Percentiles rank a stretch among this genome's conserved stretches.
phyloP scores from a whole-genome alignment of 2,888 invertebrate genomes.

The Pseudococcus longispinus region DNA sequence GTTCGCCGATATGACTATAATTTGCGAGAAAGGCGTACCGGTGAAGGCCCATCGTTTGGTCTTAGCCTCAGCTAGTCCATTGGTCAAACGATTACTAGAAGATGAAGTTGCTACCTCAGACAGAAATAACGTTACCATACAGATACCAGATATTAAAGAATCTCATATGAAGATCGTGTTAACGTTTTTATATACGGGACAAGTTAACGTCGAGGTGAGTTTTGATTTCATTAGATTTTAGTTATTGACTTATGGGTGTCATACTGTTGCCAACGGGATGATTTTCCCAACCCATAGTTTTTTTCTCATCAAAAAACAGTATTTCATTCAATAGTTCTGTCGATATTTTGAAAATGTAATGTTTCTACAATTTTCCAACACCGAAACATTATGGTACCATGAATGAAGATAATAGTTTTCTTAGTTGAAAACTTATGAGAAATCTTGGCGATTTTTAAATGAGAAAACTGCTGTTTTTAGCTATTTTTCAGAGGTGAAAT shows the following conservation, averaged over 20 bases:
- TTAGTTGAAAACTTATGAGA: too few relatives aligned
- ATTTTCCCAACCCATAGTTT: too few relatives aligned
- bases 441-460: too few relatives aligned
- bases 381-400: too few relatives aligned
- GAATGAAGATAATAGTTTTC: too few relatives aligned
- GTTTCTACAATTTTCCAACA: too few relatives aligned
- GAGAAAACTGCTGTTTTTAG: too few relatives aligned
- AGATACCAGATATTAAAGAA: constrained; percentile 79
- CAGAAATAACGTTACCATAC: constrained; percentile 71
- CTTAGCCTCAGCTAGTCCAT: constrained; percentile 85
- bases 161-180: constrained; percentile 81
- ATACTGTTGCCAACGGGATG: too few relatives aligned
- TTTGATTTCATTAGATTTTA: neutral
- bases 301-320: too few relatives aligned
- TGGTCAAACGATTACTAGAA: constrained; percentile 78
- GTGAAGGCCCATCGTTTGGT: constrained; percentile 84
- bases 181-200: constrained; percentile 85
- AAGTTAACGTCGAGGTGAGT: constrained; percentile 79
- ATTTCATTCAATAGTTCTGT: too few relatives aligned
- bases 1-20: constrained; percentile 84
- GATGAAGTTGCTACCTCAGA: constrained; percentile 70
- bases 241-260: neutral
- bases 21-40: constrained; percentile 81
- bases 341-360: too few relatives aligned
- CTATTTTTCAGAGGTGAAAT: too few relatives aligned